Evolutionary conservation across 2,888 invertebrate species (phyloP), one percentile per base, ranked within the genome.

Genomic region (Diogma glabrata): DNA sequence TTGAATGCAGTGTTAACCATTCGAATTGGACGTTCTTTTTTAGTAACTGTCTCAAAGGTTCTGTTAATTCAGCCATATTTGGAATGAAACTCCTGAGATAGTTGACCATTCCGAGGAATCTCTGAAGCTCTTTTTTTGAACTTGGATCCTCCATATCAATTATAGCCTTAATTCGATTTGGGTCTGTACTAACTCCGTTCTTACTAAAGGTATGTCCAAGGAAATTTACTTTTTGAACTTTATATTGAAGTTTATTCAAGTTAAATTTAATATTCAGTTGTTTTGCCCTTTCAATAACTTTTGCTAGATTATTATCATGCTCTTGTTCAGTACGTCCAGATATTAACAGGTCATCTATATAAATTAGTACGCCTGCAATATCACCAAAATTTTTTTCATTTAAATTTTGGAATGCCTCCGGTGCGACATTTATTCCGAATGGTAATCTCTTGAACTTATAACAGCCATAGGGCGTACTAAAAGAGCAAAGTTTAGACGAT

Each of bases 81-180:
- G 51, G 49, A 9, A 53, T 43, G 14, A 49, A 56, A 3, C n/a
- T 6, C 22, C 47, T 45, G 7, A 55, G 47, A 51, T 54, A 54
- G 46, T 55, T 57, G n/a, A 56, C 24, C 19, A 56, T 26, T 23
- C 56, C 55, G 28, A 56, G 22, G 7, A 53, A 43, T 2, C 47
- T 26, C 28, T 53, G 19, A 2, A 55, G 36, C 12, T 48, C 50
- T 28, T 47, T 43, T 26, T 51, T 55, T 16, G 38, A 16, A 16
- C 17, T 47, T 24, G 52, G 51, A n/a, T 17, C 22, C 10, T 14
- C 22, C 22, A 53, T 48, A 22, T 46, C 43, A 10, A 14, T 9
- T 24, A 49, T 51, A 7, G 47, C 53, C 16, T 38, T 36, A 12
- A 50, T 28, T 50, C 26, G 22, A 26, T 49, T 23, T 14, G 4